Evolutionary conservation across 92 coral and sea anemone species (phyloP), one percentile per base, ranked within the genome.

Genomic region (Scolanthus callimorphus): DNA sequence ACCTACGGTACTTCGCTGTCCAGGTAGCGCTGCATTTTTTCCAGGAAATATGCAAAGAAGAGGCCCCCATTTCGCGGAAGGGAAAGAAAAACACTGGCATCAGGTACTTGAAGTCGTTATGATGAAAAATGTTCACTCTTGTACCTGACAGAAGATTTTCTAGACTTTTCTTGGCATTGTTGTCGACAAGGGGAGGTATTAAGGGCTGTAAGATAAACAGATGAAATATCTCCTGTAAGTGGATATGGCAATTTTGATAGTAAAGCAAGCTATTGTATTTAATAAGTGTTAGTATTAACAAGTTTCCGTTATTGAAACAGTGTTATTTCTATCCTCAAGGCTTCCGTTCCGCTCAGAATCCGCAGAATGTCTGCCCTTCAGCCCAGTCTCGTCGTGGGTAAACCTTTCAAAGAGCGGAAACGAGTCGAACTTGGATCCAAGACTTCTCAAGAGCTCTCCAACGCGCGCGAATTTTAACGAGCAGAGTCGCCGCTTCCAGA

Each of bases 1-100:
- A 68, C 53, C 70, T 88, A 44, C 96, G 96, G 25, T 78, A 75
- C 53, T 88, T 88, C 50, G 90, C 96, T 27, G 71, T 88, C 37
- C 96, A 88, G 69, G 96, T 88, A 17, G 96, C 96, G 8, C 77
- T 88, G 17, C 90, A 88, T 49, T 88, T 83, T 65, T 83, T 78
- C 39, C 83, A 83, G 44, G 96, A 88, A 57, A 79, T 88, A 43
- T 67, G 76, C 65, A 82, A 78, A 74, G 96, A 80, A 2, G 84
- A 88, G 25, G 69, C 67, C 31, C 69, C 83, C 1, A 45, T 73
- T 45, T 73, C 76, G 17, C 63, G 88, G 27, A 88, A 83, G 53
- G 51, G 53, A 24, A 28, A 26, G 30, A 62, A 62, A 19, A 62
- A 51, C 56, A 13, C 53, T 13, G 75, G 65, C 8, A 55, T 57